Percentiles rank a stretch among this genome's conserved stretches.
phyloP scores from a whole-genome alignment of 1,140 invertebrate genomes.

The Saccostrea echinata region DNA sequence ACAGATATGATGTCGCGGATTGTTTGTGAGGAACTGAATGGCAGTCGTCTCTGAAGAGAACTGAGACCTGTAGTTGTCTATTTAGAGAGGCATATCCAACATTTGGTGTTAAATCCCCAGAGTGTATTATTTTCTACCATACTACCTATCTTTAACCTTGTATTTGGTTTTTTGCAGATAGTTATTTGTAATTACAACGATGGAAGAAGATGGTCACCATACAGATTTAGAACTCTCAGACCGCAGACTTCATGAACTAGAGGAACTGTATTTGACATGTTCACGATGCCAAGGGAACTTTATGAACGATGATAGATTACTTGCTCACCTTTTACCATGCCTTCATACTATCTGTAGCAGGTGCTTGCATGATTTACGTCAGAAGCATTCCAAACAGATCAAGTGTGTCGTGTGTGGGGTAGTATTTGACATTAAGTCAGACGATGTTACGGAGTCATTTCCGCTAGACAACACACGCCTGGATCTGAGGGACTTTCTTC shows the following conservation, averaged over 20 bases:
- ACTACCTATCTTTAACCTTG: too few relatives aligned
- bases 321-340: constrained; percentile 66
- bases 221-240: neutral
- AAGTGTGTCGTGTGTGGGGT: constrained; percentile 60
- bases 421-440: constrained; percentile 1
- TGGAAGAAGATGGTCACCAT: neutral
- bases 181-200: neutral
- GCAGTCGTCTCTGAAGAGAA: too few relatives aligned
- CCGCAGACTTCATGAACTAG: neutral
- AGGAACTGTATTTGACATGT: neutral
- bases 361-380: constrained; percentile 56
- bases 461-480: constrained; percentile 62
- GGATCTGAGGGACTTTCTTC: constrained; percentile 60
- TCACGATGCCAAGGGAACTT: neutral
- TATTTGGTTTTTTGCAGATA: too few relatives aligned
- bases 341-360: constrained; percentile 62
- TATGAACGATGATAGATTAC: constrained; percentile 49
- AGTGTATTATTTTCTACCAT: too few relatives aligned
- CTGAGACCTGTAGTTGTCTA: too few relatives aligned
- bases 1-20: too few relatives aligned
- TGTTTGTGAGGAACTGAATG: too few relatives aligned
- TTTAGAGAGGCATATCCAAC: too few relatives aligned
- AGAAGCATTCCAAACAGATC: constrained; percentile 1
- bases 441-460: constrained; percentile 32
- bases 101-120: too few relatives aligned